These are phyloP conservation scores for Hemithea aestivaria DNA, from an alignment of 2,888 invertebrate genomes.

Conservation along the genomic window DNA sequence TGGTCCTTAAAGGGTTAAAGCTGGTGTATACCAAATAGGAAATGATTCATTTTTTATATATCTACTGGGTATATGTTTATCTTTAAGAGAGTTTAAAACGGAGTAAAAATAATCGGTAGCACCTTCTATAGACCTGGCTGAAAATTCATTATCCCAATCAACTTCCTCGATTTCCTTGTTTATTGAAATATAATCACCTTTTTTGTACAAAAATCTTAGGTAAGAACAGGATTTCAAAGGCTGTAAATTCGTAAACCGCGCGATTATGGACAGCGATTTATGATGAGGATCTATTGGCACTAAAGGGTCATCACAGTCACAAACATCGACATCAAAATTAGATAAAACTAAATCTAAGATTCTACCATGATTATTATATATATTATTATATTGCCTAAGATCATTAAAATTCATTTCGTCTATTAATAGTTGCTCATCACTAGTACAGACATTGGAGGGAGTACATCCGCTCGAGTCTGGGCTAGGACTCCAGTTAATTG, in stretches of 20 bases:
- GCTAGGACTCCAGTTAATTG: too few relatives aligned
- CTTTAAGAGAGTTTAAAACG: not conserved
- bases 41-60: not conserved
- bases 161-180: not conserved
- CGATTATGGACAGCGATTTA: not conserved
- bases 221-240: not conserved
- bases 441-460: too few relatives aligned
- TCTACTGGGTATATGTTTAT: not conserved
- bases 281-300: slow-evolving; percentile 3
- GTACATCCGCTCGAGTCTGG: too few relatives aligned
- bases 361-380: slow-evolving; percentile 1
- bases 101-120: not conserved
- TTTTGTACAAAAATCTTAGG: not conserved
- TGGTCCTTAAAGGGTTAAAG: too few relatives aligned
- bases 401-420: not conserved
- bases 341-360: not conserved
- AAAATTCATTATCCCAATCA: not conserved
- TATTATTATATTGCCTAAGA: slow-evolving; percentile 1
- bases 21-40: slow-evolving; percentile 2
- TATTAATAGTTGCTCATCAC: not conserved
- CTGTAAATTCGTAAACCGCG: not conserved
- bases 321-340: not conserved
- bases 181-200: slow-evolving; percentile 1
- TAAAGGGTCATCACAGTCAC: not conserved
- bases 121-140: not conserved